Conservation (phyloP, 1,140 invertebrate species). For the Eufriesea mexicana region DNA sequence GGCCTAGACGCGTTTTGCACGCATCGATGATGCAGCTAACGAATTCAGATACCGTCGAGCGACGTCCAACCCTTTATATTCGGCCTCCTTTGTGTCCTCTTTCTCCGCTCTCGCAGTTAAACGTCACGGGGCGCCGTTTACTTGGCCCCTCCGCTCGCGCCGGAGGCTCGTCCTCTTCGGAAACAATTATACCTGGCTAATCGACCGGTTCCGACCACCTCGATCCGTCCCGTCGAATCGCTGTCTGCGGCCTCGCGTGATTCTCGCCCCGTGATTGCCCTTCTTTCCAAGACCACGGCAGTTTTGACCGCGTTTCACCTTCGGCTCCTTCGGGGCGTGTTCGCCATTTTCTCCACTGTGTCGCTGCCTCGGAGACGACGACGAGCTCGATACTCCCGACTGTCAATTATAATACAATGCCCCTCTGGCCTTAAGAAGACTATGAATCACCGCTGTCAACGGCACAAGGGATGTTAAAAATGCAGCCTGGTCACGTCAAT, state of each 20-base stretch:
- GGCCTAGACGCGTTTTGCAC: slow-evolving; percentile 24
- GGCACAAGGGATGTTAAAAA: background rate
- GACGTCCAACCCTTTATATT: slow-evolving; percentile 16
- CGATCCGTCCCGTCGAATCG: no score
- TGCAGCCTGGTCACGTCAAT: background rate
- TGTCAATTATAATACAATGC: background rate
- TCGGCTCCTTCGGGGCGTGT: no score
- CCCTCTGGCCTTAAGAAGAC: background rate
- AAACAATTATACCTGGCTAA: slow-evolving; percentile 1
- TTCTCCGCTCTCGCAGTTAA: background rate
- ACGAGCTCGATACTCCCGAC: no score
- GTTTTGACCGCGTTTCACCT: no score
- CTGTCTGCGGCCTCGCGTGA: background rate
- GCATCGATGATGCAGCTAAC: slow-evolving; percentile 32
- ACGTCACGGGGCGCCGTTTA: background rate
- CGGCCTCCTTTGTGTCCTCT: slow-evolving; percentile 7
- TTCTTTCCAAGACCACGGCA: no score
- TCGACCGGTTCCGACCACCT: background rate
- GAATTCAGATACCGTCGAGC: slow-evolving; percentile 31
- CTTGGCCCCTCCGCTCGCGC: background rate
- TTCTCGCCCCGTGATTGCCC: background rate
- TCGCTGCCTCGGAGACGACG: no score
- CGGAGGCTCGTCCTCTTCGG: background rate
- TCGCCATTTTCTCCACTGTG: no score
- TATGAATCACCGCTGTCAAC: background rate